phyloP scores from a whole-genome alignment of 2,888 invertebrate genomes.

The Lysandra coridon region DNA sequence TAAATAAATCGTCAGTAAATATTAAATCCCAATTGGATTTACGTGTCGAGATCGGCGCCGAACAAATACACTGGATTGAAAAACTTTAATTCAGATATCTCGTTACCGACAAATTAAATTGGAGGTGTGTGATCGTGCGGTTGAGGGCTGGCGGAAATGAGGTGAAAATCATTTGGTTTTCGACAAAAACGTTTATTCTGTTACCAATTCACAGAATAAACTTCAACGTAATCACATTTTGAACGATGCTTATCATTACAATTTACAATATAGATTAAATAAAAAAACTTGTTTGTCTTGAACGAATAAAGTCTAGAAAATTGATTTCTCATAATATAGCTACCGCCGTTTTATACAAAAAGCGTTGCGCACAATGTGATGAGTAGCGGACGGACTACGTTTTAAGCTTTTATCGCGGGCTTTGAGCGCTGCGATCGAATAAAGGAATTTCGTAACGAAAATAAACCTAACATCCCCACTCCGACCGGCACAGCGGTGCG shows the following conservation, averaged over 20 bases:
- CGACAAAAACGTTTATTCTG: constrained; percentile 18
- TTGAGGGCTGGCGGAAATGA: constrained; percentile 32
- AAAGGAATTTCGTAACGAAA: too few relatives aligned
- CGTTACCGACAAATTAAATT: constrained; percentile 33
- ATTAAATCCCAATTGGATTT: constrained; percentile 25
- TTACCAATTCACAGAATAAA: neutral
- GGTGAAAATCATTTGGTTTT: constrained; percentile 29
- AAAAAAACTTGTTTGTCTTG: neutral
- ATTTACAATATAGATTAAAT: too few relatives aligned
- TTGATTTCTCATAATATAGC: too few relatives aligned
- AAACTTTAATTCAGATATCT: constrained; percentile 33
- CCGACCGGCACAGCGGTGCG: too few relatives aligned
- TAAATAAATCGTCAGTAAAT: constrained; percentile 18
- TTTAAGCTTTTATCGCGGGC: too few relatives aligned
- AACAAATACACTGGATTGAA: constrained; percentile 30
- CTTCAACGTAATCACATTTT: constrained; percentile 4
- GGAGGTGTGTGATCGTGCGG: constrained; percentile 33
- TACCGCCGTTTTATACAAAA: too few relatives aligned
- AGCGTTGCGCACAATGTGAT: too few relatives aligned
- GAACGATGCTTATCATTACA: too few relatives aligned
- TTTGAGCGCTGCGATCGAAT: too few relatives aligned
- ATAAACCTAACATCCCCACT: too few relatives aligned
- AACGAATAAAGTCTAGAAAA: too few relatives aligned
- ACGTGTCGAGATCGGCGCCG: constrained; percentile 20
- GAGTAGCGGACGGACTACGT: too few relatives aligned